Evolutionary conservation across 2,113 vertebrate genomes (phyloP).

Genomic region (Cinclus mexicanus): DNA sequence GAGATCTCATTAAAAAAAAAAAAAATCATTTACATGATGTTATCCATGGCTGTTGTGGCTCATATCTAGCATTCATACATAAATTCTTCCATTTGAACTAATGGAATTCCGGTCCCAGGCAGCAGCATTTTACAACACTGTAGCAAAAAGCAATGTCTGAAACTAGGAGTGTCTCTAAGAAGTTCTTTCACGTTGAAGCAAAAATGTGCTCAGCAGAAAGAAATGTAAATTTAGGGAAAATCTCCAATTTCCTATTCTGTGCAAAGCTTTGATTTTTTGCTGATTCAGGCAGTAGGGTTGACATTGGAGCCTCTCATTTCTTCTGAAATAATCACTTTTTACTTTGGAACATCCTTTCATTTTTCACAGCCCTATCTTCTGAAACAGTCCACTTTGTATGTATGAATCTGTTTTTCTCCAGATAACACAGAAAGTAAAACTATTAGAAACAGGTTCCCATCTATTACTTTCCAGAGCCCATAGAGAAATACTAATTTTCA

Average conservation of each 20-base stretch:
- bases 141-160: constrained; percentile 63
- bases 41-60: not conserved
- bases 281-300: constrained; percentile 80
- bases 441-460: constrained; percentile 72
- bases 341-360: constrained; percentile 79
- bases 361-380: constrained; percentile 77
- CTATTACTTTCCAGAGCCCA: constrained; percentile 67
- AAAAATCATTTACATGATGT: not conserved
- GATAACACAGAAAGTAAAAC: constrained; percentile 82
- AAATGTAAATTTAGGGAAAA: constrained; percentile 83
- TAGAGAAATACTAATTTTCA: constrained; percentile 72
- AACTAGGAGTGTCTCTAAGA: constrained; percentile 74
- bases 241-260: constrained; percentile 79
- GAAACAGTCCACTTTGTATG: constrained; percentile 80
- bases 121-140: constrained; percentile 52
- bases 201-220: constrained; percentile 79
- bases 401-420: constrained; percentile 81
- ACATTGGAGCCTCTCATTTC: constrained; percentile 79
- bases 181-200: constrained; percentile 77
- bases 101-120: constrained; percentile 65
- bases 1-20: not conserved
- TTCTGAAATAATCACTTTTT: constrained; percentile 79
- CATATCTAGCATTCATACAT: constrained; percentile 11
- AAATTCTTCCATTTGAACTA: constrained; percentile 25
- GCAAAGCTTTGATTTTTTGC: constrained; percentile 77